phyloP scores from a whole-genome alignment of 2,113 vertebrate genomes.

The Uria aalge region DNA sequence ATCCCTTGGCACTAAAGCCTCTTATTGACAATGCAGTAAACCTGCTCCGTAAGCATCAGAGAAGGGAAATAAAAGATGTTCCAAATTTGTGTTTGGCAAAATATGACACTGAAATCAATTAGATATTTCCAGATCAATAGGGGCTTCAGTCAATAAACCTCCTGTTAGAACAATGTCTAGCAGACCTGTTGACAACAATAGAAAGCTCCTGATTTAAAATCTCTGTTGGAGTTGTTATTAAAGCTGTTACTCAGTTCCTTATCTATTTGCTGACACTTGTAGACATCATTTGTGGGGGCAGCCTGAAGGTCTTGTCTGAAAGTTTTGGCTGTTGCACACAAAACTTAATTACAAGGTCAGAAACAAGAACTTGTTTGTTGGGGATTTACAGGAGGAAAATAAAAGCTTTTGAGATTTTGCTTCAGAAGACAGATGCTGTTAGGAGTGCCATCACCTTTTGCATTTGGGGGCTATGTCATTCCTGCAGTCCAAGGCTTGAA shows the following conservation, averaged over 20 bases:
- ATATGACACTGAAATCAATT: slow-evolving; percentile 15
- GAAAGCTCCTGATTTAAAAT: slow-evolving; percentile 2
- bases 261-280: neutral
- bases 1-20: slow-evolving; percentile 59
- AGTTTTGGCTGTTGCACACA: slow-evolving; percentile 1
- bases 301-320: neutral
- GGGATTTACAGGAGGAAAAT: neutral
- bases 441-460: neutral
- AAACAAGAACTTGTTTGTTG: neutral
- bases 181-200: neutral
- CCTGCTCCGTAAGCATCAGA: neutral
- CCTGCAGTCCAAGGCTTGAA: neutral
- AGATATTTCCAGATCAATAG: slow-evolving; percentile 3
- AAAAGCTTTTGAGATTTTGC: slow-evolving; percentile 14
- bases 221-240: neutral
- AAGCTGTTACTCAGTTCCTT: neutral
- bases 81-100: slow-evolving; percentile 31
- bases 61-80: slow-evolving; percentile 47
- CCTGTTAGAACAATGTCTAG: neutral
- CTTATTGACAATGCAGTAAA: slow-evolving; percentile 61
- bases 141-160: neutral
- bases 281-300: neutral
- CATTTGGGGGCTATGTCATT: neutral
- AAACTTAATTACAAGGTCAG: slow-evolving; percentile 22
- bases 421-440: neutral